Evolutionary conservation across 2,888 invertebrate species (phyloP), one percentile per base, ranked within the genome.

Genomic region (Mythimna ferrago): DNA sequence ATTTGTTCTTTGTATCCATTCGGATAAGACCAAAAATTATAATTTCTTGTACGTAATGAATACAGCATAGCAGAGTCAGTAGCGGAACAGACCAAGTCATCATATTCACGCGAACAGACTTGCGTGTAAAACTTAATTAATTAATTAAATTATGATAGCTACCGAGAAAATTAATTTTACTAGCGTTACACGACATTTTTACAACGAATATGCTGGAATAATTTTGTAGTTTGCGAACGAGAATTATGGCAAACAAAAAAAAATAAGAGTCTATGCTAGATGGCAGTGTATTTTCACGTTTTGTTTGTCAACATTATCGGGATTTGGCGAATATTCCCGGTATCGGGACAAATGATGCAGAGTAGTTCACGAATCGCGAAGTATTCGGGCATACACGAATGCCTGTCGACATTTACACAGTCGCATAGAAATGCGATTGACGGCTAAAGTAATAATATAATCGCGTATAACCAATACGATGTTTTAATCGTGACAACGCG

Each of bases 61-160:
- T 76, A 71, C 61, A 77, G 71, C 73, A 82, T 75, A 77, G 69
- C 83, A 71, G 65, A 82, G 54, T 58, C 83, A 73, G 65, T 51
- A 77, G 78, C 84, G 85, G 76, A 83, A 83, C 81, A 77, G 63
- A 75, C 76, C 84, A 71, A 80, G 73, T 76, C 78, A 80, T 80
- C 78, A 76, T 76, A 83, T 85, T 76, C 73, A 71, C 71, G 84
- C 73, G 78, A 85, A 82, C 62, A 66, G 58, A 66, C 61, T 78
- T 62, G 78, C 76, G 76, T 85, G 76, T 76, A 56, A 73, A 78
- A 83, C 64, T 70, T 73, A 79, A 76, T 80, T 80, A 78, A 71
- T 78, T 78, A 85, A 73, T 76, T 69, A 76, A 83, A 74, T 85
- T 82, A 76, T 71, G 79, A 85, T 73, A 82, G 67, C 64, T 60